These are phyloP conservation scores for Chaunax sp. DNA, from an alignment of 2,797 vertebrate genomes.

Conservation along the genomic window DNA sequence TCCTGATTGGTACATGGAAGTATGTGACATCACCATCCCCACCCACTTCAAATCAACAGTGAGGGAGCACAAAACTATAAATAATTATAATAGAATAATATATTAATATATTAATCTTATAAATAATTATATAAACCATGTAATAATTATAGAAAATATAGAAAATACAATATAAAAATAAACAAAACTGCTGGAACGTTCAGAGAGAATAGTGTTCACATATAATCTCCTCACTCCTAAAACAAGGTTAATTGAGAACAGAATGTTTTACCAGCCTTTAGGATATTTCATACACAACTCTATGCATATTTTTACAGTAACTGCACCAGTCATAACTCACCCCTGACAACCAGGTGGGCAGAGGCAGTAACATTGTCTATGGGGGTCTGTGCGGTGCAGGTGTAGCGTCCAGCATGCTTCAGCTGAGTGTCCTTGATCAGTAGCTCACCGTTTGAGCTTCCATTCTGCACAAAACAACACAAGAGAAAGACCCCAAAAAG, in stretches of 20 bases:
- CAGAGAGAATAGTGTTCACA: constrained; percentile 1
- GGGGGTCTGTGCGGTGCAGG: constrained; percentile 93
- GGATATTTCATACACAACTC: not conserved
- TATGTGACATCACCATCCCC: not conserved
- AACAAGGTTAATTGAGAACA: not conserved
- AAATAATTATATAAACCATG: too few species aligned
- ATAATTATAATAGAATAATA: too few species aligned
- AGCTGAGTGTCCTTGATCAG: constrained; percentile 91
- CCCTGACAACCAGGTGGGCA: constrained; percentile 93
- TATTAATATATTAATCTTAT: too few species aligned
- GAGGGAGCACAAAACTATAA: not conserved
- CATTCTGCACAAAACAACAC: constrained; percentile 74
- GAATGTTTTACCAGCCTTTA: not conserved
- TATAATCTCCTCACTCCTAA: too few species aligned
- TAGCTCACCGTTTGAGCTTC: constrained; percentile 91
- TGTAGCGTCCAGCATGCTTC: constrained; percentile 91
- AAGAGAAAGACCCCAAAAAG: constrained; percentile 2
- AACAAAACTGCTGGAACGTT: not conserved
- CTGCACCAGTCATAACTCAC: constrained; percentile 78
- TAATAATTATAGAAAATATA: too few species aligned
- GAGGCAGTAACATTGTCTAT: constrained; percentile 93
- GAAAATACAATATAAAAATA: too few species aligned
- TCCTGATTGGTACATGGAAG: not conserved
- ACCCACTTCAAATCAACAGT: not conserved
- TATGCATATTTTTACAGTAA: constrained; percentile 10